Conservation (phyloP, 2,888 invertebrate genomes). For the Drosophila peninsularis region DNA sequence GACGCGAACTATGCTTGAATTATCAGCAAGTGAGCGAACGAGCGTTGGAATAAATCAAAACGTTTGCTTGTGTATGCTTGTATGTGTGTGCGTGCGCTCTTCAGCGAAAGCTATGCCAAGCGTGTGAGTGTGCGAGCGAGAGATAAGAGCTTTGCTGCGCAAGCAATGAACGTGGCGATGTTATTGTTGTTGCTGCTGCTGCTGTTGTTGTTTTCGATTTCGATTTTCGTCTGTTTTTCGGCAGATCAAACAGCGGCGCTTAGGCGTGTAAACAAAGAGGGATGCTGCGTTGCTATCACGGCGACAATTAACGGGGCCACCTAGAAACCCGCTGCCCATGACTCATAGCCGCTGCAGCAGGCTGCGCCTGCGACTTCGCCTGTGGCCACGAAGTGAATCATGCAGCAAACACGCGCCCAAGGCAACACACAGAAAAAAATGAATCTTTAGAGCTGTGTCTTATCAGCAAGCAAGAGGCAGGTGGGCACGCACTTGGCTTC, state of each 20-base stretch:
- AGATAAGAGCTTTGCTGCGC: constrained; percentile 42
- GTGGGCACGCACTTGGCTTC: constrained; percentile 46
- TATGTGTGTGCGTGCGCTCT: constrained; percentile 12
- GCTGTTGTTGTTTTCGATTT: constrained; percentile 6
- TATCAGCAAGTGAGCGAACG: constrained; percentile 6
- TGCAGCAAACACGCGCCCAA: constrained; percentile 56
- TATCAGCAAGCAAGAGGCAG: constrained; percentile 55
- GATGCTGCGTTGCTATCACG: constrained; percentile 41
- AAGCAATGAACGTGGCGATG: constrained; percentile 28
- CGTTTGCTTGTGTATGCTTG: background rate
- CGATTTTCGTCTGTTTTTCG: constrained; percentile 16
- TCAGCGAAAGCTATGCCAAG: constrained; percentile 18
- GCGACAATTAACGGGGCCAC: constrained; percentile 62
- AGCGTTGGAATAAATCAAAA: constrained; percentile 41
- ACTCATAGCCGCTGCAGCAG: constrained; percentile 45
- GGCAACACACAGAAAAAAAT: constrained; percentile 22
- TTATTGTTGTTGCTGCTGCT: constrained; percentile 6
- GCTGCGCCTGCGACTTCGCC: constrained; percentile 36
- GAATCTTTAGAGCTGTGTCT: constrained; percentile 44
- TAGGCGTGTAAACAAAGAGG: constrained; percentile 46
- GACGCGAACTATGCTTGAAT: background rate
- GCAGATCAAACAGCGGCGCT: constrained; percentile 57
- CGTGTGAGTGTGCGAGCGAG: background rate
- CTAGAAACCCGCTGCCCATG: constrained; percentile 50
- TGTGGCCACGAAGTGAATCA: constrained; percentile 65